Conservation (phyloP, 2,113 vertebrate species). For the Gobius niger region DNA sequence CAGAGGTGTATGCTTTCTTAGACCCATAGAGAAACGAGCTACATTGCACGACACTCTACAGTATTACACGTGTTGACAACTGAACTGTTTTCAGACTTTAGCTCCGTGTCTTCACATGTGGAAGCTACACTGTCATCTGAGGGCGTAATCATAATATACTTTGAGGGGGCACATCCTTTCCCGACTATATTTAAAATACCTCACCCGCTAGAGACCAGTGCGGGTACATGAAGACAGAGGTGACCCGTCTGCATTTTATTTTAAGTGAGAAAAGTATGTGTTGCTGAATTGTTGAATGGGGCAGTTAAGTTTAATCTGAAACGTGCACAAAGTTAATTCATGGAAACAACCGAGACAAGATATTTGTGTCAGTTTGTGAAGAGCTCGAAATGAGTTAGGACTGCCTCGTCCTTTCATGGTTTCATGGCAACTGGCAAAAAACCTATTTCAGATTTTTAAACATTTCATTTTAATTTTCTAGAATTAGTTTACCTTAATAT, state of each 20-base stretch:
- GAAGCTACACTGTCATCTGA: constrained; percentile 39
- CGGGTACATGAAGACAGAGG: not conserved
- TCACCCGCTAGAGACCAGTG: not conserved
- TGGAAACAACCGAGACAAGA: no score
- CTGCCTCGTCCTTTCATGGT: no score
- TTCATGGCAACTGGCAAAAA: no score
- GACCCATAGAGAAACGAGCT: constrained; percentile 11
- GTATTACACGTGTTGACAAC: constrained; percentile 35
- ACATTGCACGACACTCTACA: constrained; percentile 7
- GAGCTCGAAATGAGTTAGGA: no score
- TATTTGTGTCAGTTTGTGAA: no score
- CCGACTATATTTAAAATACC: constrained; percentile 1
- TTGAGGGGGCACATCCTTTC: constrained; percentile 2
- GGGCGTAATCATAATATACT: constrained; percentile 30
- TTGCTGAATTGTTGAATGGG: not conserved
- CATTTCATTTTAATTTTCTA: no score
- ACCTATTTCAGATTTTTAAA: no score
- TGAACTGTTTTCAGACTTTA: constrained; percentile 54
- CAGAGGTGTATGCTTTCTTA: constrained; percentile 21
- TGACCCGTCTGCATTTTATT: not conserved
- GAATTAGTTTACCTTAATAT: no score
- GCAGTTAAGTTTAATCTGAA: no score
- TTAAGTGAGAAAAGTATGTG: not conserved
- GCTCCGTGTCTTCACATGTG: constrained; percentile 44
- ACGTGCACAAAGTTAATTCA: no score